Base-by-base conservation (phyloP, 2,888 invertebrate genomes). In the Andricus quercusramuli region DNA sequence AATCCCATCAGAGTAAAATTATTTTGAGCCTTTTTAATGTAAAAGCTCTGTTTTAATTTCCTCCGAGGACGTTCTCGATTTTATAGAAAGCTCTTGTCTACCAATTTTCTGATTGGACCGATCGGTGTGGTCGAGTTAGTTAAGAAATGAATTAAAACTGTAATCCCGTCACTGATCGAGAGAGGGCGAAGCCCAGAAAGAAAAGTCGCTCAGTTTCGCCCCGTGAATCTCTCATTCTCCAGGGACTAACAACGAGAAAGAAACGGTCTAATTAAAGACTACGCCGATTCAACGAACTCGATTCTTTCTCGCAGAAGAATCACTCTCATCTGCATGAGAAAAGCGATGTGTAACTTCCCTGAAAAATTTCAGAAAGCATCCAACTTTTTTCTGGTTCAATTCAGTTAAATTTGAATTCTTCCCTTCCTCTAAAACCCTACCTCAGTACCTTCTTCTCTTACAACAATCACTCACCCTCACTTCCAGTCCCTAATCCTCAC, bases 181-280 rank as follows among this genome's bases (percentile, higher is more conserved):
- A 87, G 88, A 64, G 32, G 76, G 80, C 47, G 74, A 68, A 78
- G 47, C 74, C 37, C 78, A 79, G 81, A 82, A 85, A 87, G 85
- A 83, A 86, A 84, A 83, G 82, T 81, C 82, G 78, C 85, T 83
- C 84, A 86, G 90, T 89, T 86, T 88, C 89, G 91, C 88, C 88
- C 90, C 91, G 89, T 91, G 91, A 91, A 90, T 92, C 87, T 90
- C 85, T 88, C 85, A 87, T 86, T 89, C 90, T 90, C 91, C 82
- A 85, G 89, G 87, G 88, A 86, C 87, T 85, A 86, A 85, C 83
- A 81, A 80, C 85, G 84, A 85, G 85, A 89, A 91, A 90, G 90
- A 90, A 91, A 90, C 89, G 89, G 89, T 91, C 92, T 91, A 92
- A 92, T 92, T 92, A 92, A 92, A 92, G 91, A 88, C 90, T 87